phyloP scores from a whole-genome alignment of 2,888 invertebrate genomes.

The Agrochola macilenta region DNA sequence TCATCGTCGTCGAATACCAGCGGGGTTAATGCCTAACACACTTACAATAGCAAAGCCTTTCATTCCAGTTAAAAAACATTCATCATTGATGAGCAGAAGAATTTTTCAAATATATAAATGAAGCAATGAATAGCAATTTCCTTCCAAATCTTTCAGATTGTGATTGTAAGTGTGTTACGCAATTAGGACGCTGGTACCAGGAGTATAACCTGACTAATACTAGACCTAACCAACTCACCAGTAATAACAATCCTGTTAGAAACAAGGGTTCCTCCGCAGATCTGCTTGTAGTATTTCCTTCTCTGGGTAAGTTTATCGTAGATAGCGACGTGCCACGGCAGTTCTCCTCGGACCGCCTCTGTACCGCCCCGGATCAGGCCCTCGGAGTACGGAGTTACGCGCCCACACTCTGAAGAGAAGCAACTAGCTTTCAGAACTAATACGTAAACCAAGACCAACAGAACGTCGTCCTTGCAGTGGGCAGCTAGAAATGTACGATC shows the following conservation, averaged over 20 bases:
- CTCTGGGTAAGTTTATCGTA: conserved; percentile 81
- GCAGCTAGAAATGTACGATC: conserved; percentile 70
- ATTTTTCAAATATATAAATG: too few relatives aligned
- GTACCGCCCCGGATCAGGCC: conserved; percentile 82
- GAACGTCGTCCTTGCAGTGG: conserved; percentile 64
- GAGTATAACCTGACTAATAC: too few relatives aligned
- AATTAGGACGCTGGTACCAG: too few relatives aligned
- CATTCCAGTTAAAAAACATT: too few relatives aligned
- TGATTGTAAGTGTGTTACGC: too few relatives aligned
- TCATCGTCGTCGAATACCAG: too few relatives aligned
- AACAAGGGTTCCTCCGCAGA: conserved; percentile 90
- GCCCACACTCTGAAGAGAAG: conserved; percentile 62
- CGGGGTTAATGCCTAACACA: too few relatives aligned
- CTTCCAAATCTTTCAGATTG: too few relatives aligned
- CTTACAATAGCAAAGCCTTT: too few relatives aligned
- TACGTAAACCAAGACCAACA: neutral
- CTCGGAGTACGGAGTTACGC: conserved; percentile 67
- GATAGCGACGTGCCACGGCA: conserved; percentile 91
- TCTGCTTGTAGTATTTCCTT: conserved; percentile 77
- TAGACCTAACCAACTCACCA: conserved; percentile 65
- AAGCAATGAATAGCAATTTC: too few relatives aligned
- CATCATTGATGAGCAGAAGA: too few relatives aligned
- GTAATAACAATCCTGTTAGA: conserved; percentile 75
- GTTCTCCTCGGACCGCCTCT: conserved; percentile 75
- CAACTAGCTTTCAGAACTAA: neutral